Evolutionary conservation across 2,888 invertebrate species (phyloP).

Genomic region (Villa cingulata): DNA sequence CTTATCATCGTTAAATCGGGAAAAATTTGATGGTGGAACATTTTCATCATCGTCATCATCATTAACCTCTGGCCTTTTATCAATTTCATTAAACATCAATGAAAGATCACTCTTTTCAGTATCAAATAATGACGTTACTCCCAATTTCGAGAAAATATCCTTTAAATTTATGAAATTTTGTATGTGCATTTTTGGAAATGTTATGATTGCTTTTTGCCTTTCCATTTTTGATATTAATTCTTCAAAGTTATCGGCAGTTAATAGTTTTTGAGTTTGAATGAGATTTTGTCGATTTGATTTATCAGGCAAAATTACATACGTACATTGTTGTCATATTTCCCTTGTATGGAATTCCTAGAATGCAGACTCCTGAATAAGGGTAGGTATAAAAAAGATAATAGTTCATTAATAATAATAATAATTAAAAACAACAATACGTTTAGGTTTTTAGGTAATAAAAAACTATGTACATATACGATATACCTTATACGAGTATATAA

Average conservation of each 20-base stretch:
- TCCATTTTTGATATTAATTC: conserved; percentile 28
- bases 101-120: conserved; percentile 51
- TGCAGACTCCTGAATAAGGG: conserved; percentile 36
- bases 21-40: conserved; percentile 1
- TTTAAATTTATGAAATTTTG: conserved; percentile 44
- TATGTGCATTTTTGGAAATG: conserved; percentile 60
- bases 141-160: conserved; percentile 41
- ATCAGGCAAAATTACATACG: conserved; percentile 46
- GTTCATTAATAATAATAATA: background rate
- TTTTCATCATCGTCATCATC: background rate
- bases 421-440: too few species aligned
- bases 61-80: background rate
- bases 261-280: conserved; percentile 31
- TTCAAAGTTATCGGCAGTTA: conserved; percentile 37
- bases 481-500: too few species aligned
- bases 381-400: background rate
- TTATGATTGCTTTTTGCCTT: conserved; percentile 37
- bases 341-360: conserved; percentile 53
- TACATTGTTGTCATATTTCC: conserved; percentile 49
- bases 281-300: conserved; percentile 37
- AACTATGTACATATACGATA: too few species aligned
- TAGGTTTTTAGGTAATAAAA: too few species aligned
- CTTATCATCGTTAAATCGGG: conserved; percentile 1
- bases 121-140: conserved; percentile 49
- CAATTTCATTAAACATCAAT: conserved; percentile 32